Evolutionary conservation across 2,888 invertebrate species (phyloP), one percentile per base, ranked within the genome.

Genomic region (Cataglyphis livida): DNA sequence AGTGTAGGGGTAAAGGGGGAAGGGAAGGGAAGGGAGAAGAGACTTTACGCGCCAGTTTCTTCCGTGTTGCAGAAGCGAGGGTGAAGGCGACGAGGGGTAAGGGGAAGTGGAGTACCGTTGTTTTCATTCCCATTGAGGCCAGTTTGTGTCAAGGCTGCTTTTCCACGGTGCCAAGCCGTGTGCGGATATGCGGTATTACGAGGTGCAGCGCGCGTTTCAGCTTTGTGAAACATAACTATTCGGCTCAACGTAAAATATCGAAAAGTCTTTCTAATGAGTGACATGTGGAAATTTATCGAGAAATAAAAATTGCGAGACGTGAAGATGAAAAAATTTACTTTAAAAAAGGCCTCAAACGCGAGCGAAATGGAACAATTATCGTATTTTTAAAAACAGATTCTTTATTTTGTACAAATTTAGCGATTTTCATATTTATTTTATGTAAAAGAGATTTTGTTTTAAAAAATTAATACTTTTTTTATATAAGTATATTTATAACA

Each of bases 141-240:
- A 85, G 88, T 86, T 86, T 86, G 84, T 88, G 90, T 86, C 87
- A 87, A 88, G 89, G 88, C 89, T 88, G 84, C 86, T 87, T 88
- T 89, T 86, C 86, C 75, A 64, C 65, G 57, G 51, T 73, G 76
- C 84, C 78, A 62, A 86, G 70, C 59, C 70, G 70, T 78, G 70
- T 78, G 59, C 70, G 78, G 70, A 78, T 78, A 78, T 48, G 70
- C 62, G 59, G 44, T 48, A 70, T 78, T 78, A 78, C 59, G 78
- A 44, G 70, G 59, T 70, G 78, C 70, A 70, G 57, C 70, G 44
- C 78, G 78, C 78, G 70, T 70, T 70, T 70, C 57, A 48, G 44
- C 78, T 78, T 78, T 70, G 57, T 48, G 44, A 70, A 59, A 44
- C 59, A 32, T 59, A 35, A 59, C 62, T 76, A 10, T 41, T 25